Percentiles rank a stretch among this genome's conserved stretches.
Conservation (phyloP, 2,113 vertebrate species). For the Xiphorhynchus elegans region DNA sequence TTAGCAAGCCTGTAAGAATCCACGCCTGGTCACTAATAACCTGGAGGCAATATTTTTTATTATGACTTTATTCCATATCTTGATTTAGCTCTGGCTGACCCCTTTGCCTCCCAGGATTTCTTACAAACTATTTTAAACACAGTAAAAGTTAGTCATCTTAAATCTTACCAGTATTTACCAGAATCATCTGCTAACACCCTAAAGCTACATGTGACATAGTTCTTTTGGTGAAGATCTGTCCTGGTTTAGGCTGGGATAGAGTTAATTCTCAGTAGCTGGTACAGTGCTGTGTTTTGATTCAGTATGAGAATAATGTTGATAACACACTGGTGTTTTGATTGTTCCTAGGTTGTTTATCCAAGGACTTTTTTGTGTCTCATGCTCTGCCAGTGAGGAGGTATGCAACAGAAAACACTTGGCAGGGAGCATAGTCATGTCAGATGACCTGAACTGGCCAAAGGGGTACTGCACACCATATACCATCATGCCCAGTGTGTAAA, state of each 20-base stretch:
- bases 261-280: not conserved
- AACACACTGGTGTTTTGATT: not conserved
- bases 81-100: not conserved
- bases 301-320: not conserved
- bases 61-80: not conserved
- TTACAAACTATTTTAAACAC: not conserved
- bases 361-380: not conserved
- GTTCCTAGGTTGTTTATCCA: not conserved
- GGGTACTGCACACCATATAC: not conserved
- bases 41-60: not conserved
- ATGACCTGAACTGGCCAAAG: not conserved
- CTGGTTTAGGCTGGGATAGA: not conserved
- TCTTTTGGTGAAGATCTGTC: not conserved
- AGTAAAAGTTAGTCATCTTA: not conserved
- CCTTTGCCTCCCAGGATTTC: not conserved
- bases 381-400: not conserved
- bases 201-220: not conserved
- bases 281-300: not conserved
- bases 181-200: not conserved
- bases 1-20: not conserved
- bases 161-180: not conserved
- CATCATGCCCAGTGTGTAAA: not conserved
- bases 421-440: not conserved
- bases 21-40: not conserved
- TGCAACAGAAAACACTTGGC: not conserved